Conservation (phyloP, 2,797 vertebrate species). For the Manis crassicaudata region DNA sequence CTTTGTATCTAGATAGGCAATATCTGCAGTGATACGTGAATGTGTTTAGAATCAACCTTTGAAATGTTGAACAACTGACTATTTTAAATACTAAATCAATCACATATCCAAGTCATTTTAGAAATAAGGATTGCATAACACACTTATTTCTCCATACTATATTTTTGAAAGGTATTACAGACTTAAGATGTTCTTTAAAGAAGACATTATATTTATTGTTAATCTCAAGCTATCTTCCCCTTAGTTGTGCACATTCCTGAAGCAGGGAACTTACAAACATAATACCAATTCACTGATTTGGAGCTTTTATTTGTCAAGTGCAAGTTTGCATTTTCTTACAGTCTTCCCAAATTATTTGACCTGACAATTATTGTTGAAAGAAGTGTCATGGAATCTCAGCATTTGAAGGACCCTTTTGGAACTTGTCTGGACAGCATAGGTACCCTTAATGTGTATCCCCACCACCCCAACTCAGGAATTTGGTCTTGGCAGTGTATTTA, state of each 20-base stretch:
- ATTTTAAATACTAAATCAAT: slow-evolving; percentile 55
- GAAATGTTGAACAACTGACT: background rate
- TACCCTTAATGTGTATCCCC: background rate
- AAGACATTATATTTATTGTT: slow-evolving; percentile 6
- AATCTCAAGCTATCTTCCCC: slow-evolving; percentile 4
- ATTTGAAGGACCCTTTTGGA: background rate
- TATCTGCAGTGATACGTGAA: slow-evolving; percentile 47
- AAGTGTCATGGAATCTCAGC: background rate
- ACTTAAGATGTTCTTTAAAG: slow-evolving; percentile 34
- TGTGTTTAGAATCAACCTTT: slow-evolving; percentile 56
- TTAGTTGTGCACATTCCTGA: background rate
- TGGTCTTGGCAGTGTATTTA: background rate
- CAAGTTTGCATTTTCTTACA: background rate
- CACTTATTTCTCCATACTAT: background rate
- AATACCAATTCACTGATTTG: background rate
- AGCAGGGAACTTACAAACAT: background rate
- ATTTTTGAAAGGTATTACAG: slow-evolving; percentile 31
- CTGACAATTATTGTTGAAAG: background rate
- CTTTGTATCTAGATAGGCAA: background rate
- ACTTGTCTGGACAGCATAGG: background rate
- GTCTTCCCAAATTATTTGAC: background rate
- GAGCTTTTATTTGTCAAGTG: background rate
- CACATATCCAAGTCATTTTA: slow-evolving; percentile 11
- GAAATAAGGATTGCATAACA: slow-evolving; percentile 23
- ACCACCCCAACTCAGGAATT: background rate